Base-by-base conservation (phyloP, 2,113 vertebrate genomes). In the Bucco capensis region DNA sequence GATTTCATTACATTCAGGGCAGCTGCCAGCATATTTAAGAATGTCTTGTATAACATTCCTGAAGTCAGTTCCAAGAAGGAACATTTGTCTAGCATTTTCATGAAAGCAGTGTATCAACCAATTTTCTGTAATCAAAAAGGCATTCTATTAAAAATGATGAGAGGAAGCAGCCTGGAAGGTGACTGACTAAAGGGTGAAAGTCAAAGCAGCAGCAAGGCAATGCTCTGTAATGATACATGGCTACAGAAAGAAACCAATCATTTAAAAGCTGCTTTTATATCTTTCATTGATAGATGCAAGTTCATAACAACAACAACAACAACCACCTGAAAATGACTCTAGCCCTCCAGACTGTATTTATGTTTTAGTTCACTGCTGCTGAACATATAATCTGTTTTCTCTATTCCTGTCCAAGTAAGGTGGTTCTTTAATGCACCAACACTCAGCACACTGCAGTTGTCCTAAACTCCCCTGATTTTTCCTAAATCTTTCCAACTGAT, bases 11-110 rank as follows among this genome's bases (percentile, higher is more conserved):
- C 84, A 76, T 85, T 73, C 84, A 86, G 78, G 89, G 93, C 93
- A 95, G 96, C 92, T 96, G 93, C 90, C 94, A 96, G 91, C 74
- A 49, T 85, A 92, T 93, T 96, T 94, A 95, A 92, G 92, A 93
- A 94, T 77, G 92, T 77, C 92, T 95, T 96, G 81, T 94, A 90
- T 94, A 96, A 92, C 92, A 85, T 96, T 96, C 82, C 91, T 74
- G 67, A 90, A 90, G 89, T 89, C 86, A 85, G 74, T 89, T 95
- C 84, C 92, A 95, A 96, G 90, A 93, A 95, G 91, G 89, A 96
- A 58, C 84, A 85, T 92, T 94, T 90, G 89, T 76, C 81, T 79
- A 90, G 84, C 47, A 7, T 92, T 95, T 96, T 94, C 89, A 80
- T 80, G 94, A 89, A 9, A 80, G 65, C 53, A 89, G 54, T 51